Conservation (phyloP, 2,797 vertebrate genomes). For the Pogoniulus pusillus region DNA sequence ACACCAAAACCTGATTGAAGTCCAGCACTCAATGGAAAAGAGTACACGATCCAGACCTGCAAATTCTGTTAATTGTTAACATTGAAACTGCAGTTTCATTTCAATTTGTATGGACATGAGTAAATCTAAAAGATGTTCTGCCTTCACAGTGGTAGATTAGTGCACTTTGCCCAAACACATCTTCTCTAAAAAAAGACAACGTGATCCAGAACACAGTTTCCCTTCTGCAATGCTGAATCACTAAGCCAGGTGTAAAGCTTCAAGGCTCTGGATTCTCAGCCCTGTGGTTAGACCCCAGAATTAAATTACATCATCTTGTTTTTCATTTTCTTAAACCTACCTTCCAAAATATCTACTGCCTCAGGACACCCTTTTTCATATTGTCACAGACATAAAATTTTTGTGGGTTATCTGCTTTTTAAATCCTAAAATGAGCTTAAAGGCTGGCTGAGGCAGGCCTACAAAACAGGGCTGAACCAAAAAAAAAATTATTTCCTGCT, state of each 20-base stretch:
- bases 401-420: neutral
- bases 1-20: neutral
- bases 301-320: neutral
- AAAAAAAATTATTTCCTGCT: neutral
- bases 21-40: neutral
- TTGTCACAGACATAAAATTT: neutral
- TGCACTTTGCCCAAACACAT: neutral
- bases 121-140: constrained; percentile 12
- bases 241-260: neutral
- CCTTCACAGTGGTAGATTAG: constrained; percentile 1
- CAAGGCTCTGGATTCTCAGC: neutral
- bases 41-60: neutral
- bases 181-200: neutral
- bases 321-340: neutral
- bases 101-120: constrained; percentile 14
- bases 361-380: neutral
- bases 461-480: neutral
- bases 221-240: neutral
- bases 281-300: neutral
- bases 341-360: neutral
- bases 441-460: neutral
- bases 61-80: neutral
- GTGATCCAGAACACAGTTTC: neutral
- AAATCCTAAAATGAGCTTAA: neutral
- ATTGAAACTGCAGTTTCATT: constrained; percentile 48